Conservation (phyloP, 1,140 invertebrate species). For the Archivesica marissinica region DNA sequence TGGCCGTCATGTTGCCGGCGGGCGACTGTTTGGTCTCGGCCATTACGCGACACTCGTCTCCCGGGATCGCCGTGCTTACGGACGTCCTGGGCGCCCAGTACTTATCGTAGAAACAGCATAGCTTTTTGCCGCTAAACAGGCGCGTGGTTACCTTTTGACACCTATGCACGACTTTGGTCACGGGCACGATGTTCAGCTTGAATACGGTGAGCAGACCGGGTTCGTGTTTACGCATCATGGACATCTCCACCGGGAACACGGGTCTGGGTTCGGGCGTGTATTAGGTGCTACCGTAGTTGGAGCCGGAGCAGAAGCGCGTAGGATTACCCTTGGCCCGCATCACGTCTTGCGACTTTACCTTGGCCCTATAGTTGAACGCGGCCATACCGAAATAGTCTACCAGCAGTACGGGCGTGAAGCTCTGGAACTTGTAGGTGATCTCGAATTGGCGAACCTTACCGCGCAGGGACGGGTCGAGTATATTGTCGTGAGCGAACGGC, state of each 20-base stretch:
- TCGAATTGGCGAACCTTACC: background rate
- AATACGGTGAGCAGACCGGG: background rate
- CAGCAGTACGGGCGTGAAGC: background rate
- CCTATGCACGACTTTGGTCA: background rate
- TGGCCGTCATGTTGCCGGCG: background rate
- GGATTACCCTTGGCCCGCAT: background rate
- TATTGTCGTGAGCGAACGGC: background rate
- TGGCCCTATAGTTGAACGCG: background rate
- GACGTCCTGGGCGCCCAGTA: background rate
- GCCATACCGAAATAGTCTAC: background rate
- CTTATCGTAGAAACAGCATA: background rate
- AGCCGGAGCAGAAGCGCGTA: background rate
- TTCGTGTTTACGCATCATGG: background rate
- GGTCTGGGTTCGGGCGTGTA: background rate
- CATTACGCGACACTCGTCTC: background rate
- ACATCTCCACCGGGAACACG: background rate
- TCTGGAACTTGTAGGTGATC: background rate
- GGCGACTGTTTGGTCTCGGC: background rate
- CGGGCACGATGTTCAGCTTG: background rate
- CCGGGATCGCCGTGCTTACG: background rate
- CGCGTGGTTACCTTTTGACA: background rate
- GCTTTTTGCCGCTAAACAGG: background rate
- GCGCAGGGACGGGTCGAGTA: background rate
- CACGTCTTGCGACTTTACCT: background rate
- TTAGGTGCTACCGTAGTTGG: background rate